Base-by-base conservation (phyloP, 2,113 vertebrate species). In the cattle (Bos taurus) region DNA sequence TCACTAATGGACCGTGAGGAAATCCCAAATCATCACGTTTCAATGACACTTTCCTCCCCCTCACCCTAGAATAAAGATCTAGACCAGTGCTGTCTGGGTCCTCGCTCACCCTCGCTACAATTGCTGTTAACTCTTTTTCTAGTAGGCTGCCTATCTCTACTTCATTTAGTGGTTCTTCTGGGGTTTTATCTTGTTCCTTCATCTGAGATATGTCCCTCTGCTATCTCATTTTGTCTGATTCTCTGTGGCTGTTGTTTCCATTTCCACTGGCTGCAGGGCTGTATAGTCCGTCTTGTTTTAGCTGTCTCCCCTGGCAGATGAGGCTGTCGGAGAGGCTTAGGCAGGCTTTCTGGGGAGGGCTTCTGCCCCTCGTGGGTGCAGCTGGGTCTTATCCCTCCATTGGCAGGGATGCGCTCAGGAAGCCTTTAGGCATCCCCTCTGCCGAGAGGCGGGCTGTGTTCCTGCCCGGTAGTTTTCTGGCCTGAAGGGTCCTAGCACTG, bases 391-490 rank as follows among this genome's bases (percentile, higher is more conserved):
- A 7, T 4, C 71, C 71, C 40, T 77, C 71, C 3, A 12, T 7
- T 77, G 71, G 71, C 71, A 77, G 40, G 71, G 21, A 43, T 26
- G 40, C 26, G 74, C 74, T 28, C 25, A 78, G 74, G 74, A 78
- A 46, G 74, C 40, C 74, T 78, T 16, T 9, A 46, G 43, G 14
- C 13, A 16, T 25, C 25, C 14, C 2, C 25, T 2, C 14, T 1
- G 43, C 43, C 28, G 74, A 78, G 3, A 28, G 43, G 43, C 1
- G 43, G 14, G 74, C 40, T 46, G 74, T 9, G 25, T 28, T 28
- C 40, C 3, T 28, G 26, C 25, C 25, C 3, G 1, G 2, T 1
- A 14, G 40, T 46, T 8, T 7, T 2, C 40, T 46, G 74, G 13
- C 74, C 40, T 9, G 40, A 78, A 7, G 4, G 2, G 25, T 28